A percentile compares a stretch with the other conserved stretches of the same genome.
Conservation (phyloP, 2,888 invertebrate genomes). For the Ceraclea dissimilis region DNA sequence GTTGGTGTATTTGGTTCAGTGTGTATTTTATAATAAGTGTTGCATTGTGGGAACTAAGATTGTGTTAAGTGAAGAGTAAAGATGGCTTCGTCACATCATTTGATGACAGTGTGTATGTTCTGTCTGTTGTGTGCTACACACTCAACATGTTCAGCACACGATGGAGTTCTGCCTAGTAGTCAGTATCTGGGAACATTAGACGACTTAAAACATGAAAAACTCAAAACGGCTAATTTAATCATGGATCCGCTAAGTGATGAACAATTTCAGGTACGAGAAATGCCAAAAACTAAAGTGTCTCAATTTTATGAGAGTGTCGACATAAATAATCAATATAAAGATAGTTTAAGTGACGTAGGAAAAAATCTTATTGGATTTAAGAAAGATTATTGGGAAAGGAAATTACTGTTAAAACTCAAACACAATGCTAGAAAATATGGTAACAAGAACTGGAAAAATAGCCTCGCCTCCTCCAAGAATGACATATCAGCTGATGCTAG, state of each 20-base stretch:
- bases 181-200: slow-evolving; percentile 10
- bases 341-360: background rate
- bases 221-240: slow-evolving; percentile 18
- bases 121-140: slow-evolving; percentile 74
- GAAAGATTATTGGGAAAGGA: slow-evolving; percentile 6
- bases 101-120: slow-evolving; percentile 77
- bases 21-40: too few species aligned
- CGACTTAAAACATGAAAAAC: slow-evolving; percentile 21
- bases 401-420: background rate
- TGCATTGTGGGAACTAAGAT: too few species aligned
- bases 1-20: too few species aligned
- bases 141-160: slow-evolving; percentile 66
- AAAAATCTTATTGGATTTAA: background rate
- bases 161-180: slow-evolving; percentile 32
- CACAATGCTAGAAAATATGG: background rate
- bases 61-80: slow-evolving; percentile 23
- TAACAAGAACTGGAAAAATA: too few species aligned
- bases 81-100: slow-evolving; percentile 51
- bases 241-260: background rate
- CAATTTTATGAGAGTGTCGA: background rate
- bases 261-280: background rate
- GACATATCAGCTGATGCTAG: too few species aligned
- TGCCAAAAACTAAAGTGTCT: background rate
- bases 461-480: background rate
- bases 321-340: background rate